Evolutionary conservation across 2,113 vertebrate genomes (phyloP), one percentile per base, ranked within the genome.

Genomic region (Galeopterus variegatus): DNA sequence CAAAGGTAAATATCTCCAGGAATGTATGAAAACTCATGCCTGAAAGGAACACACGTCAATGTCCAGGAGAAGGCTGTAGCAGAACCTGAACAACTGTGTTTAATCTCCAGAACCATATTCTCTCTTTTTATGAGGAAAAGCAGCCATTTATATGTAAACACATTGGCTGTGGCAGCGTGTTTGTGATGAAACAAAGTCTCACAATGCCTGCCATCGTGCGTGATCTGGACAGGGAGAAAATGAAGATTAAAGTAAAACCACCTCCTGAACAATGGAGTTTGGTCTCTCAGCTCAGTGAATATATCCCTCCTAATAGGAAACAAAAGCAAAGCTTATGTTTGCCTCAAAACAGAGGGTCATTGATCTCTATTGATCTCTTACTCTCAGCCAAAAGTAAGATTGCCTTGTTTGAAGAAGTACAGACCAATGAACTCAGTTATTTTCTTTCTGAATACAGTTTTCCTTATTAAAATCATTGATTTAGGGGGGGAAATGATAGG

Each of bases 171-270:
- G 50, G 33, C 77, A 62, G 81, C 79, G 81, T 12, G 1, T 84
- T 70, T 70, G n/a, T 41, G 8, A 24, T 36, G 31, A 88, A 90
- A 84, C 17, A 54, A 50, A 41, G 41, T 58, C 36, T 72, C 15
- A 19, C 18, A 31, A 67, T 70, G 6, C 50, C 60, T 62, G 50
- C 5, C 5, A 9, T 26, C 23, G 21, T 60, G 6, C 13, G 5
- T 31, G 70, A 69, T 83, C 36, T 21, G 50, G 14, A 84, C 14
- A 3, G 36, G 24, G 24, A 76, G 64, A 73, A 60, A 94, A 75
- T 69, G 48, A 93, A 92, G 48, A 58, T 24, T 52, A 87, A 73
- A 92, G 69, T 54, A 84, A 95, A 69, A 45, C 33, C 21, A 52
- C 33, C 75, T 79, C 26, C 8, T 26, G 54, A 80, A 15, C 58